Conservation (phyloP, 2,888 invertebrate genomes). For the Synanthedon formicaeformis region DNA sequence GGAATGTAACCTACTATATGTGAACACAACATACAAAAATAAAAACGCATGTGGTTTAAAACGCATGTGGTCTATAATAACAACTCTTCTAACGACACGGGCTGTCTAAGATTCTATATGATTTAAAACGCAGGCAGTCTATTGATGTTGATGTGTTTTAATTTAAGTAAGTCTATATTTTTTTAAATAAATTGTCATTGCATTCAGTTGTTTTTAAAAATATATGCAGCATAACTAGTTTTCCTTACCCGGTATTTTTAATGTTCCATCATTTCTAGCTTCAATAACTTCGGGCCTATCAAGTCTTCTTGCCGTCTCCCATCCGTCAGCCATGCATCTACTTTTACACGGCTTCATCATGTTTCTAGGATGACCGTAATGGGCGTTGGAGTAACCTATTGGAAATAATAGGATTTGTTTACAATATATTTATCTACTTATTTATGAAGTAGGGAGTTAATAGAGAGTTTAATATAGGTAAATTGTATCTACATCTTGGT, state of each 20-base stretch:
- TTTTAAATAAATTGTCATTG: too few species aligned
- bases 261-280: slow-evolving; percentile 64
- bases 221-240: too few species aligned
- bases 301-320: slow-evolving; percentile 74
- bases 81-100: too few species aligned
- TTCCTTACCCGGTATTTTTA: slow-evolving; percentile 61
- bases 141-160: neutral
- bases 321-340: slow-evolving; percentile 72
- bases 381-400: slow-evolving; percentile 71
- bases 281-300: slow-evolving; percentile 71
- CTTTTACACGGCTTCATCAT: slow-evolving; percentile 66
- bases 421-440: neutral
- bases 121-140: too few species aligned
- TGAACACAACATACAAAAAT: too few species aligned
- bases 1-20: too few species aligned
- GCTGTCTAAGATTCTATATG: too few species aligned
- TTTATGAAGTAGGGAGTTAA: neutral
- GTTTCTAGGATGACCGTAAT: slow-evolving; percentile 74
- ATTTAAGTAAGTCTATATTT: too few species aligned
- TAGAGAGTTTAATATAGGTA: neutral
- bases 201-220: too few species aligned
- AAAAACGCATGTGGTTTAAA: too few species aligned
- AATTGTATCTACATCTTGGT: slow-evolving; percentile 1
- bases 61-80: too few species aligned
- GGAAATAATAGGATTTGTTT: neutral